Evolutionary conservation across 2,888 invertebrate genomes (phyloP).

Genomic region (Cerceris ruficornis): DNA sequence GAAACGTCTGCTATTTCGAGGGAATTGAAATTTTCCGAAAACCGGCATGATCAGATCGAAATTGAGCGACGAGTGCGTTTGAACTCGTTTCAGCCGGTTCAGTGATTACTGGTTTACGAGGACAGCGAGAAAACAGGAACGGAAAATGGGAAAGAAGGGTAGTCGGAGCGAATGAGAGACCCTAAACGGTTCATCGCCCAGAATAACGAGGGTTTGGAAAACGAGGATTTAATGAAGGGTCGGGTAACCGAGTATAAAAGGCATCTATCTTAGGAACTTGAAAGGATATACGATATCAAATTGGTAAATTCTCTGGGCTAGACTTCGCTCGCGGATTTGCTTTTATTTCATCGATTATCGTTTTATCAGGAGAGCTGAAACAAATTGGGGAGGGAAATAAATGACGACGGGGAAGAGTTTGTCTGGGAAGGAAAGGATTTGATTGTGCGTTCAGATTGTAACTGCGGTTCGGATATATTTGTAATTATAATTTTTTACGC

Average conservation of each 20-base stretch:
- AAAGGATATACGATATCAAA: slow-evolving; percentile 61
- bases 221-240: slow-evolving; percentile 63
- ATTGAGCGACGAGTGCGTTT: slow-evolving; percentile 8
- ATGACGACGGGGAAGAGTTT: slow-evolving; percentile 9
- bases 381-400: slow-evolving; percentile 33
- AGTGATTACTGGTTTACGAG: slow-evolving; percentile 28
- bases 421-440: not conserved
- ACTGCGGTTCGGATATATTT: too few relatives aligned
- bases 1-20: not conserved
- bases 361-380: slow-evolving; percentile 17
- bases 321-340: slow-evolving; percentile 19
- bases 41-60: not conserved
- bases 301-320: slow-evolving; percentile 41
- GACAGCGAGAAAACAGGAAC: slow-evolving; percentile 34
- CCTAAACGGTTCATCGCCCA: slow-evolving; percentile 59
- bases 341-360: slow-evolving; percentile 48
- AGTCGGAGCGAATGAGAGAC: slow-evolving; percentile 43
- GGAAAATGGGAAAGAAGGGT: slow-evolving; percentile 30
- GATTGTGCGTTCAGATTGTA: not conserved
- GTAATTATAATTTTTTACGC: too few relatives aligned
- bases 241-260: slow-evolving; percentile 55
- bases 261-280: slow-evolving; percentile 54
- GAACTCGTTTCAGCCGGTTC: slow-evolving; percentile 18
- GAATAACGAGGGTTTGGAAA: slow-evolving; percentile 65
- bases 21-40: not conserved